Conservation (phyloP, 2,797 vertebrate genomes). For the Chaunax sp. region DNA sequence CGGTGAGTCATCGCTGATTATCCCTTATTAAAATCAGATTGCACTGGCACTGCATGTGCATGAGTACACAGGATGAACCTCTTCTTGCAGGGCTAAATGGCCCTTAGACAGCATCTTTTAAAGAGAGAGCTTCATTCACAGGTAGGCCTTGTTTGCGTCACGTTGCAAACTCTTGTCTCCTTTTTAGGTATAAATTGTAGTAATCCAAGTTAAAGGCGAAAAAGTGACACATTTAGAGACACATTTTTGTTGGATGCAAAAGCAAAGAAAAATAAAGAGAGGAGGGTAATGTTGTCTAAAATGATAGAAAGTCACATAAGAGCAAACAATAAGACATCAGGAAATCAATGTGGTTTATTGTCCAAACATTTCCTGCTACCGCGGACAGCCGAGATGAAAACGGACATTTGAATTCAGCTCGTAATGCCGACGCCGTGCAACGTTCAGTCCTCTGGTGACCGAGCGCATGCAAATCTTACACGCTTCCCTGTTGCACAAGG, state of each 20-base stretch:
- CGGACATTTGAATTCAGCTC: slow-evolving; percentile 55
- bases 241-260: slow-evolving; percentile 17
- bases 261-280: background rate
- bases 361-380: slow-evolving; percentile 38
- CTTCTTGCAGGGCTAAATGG: slow-evolving; percentile 19
- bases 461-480: slow-evolving; percentile 61
- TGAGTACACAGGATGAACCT: slow-evolving; percentile 34
- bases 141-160: background rate
- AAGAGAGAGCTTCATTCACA: background rate
- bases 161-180: background rate
- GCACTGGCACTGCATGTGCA: slow-evolving; percentile 12
- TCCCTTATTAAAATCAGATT: slow-evolving; percentile 21
- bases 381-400: slow-evolving; percentile 58
- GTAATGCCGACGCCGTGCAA: slow-evolving; percentile 12
- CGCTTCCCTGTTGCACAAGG: slow-evolving; percentile 15
- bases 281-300: slow-evolving; percentile 32
- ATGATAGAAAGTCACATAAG: slow-evolving; percentile 67
- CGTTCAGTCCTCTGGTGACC: slow-evolving; percentile 46
- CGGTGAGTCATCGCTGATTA: background rate
- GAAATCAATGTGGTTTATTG: slow-evolving; percentile 52
- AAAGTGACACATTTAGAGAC: slow-evolving; percentile 23
- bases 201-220: slow-evolving; percentile 9
- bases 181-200: slow-evolving; percentile 9
- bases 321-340: slow-evolving; percentile 38
- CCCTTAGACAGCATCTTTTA: slow-evolving; percentile 40